A percentile compares a stretch with the other conserved stretches of the same genome.
Conservation (phyloP, 2,888 invertebrate genomes). For the Dicranocentrus wangi region DNA sequence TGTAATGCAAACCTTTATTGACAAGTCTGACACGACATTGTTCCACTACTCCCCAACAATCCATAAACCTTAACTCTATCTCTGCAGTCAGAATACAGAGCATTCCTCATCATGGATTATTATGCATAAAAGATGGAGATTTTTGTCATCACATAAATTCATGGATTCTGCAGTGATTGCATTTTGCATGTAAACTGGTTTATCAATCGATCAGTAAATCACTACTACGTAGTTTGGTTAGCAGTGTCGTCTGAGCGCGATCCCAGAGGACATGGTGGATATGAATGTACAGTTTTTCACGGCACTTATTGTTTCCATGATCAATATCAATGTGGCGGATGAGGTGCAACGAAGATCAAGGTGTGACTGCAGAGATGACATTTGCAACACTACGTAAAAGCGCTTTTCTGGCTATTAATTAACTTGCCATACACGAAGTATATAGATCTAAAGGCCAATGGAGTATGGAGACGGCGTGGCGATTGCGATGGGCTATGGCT, state of each 20-base stretch:
- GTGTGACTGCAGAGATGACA: constrained; percentile 55
- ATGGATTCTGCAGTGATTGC: constrained; percentile 24
- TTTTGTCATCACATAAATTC: constrained; percentile 21
- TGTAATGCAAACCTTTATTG: constrained; percentile 2
- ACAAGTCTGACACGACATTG: constrained; percentile 7
- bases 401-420: constrained; percentile 7
- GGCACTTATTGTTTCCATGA: constrained; percentile 32
- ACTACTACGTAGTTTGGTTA: no score
- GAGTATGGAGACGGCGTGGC: constrained; percentile 40
- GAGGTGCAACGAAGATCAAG: constrained; percentile 65
- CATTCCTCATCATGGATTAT: neutral
- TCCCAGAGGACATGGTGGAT: no score
- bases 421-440: constrained; percentile 21
- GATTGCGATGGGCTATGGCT: neutral
- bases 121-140: neutral
- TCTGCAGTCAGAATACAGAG: neutral
- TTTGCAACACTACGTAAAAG: constrained; percentile 8
- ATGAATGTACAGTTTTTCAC: no score
- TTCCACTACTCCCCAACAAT: constrained; percentile 1
- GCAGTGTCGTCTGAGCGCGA: neutral
- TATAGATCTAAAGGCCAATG: constrained; percentile 54
- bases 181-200: constrained; percentile 41
- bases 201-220: neutral
- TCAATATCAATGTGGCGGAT: constrained; percentile 41
- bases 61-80: no score